Percentiles rank a stretch among this genome's conserved stretches.
These are phyloP conservation scores for Cacoxenus indagator DNA, from an alignment of 2,888 invertebrate species.

Conservation along the genomic window DNA sequence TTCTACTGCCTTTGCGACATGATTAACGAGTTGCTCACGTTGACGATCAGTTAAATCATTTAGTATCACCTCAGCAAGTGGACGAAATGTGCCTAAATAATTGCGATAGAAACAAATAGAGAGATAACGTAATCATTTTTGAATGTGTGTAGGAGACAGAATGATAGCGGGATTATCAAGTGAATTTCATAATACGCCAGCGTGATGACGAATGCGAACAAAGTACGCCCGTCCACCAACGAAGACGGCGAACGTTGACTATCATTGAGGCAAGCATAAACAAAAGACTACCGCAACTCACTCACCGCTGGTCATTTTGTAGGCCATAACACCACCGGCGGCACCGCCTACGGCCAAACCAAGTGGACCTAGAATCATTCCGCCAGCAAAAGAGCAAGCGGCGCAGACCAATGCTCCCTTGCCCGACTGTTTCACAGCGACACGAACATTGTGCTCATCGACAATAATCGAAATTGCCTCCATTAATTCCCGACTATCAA, in stretches of 20 bases:
- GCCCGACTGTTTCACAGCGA: conserved; percentile 61
- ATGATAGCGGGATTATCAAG: no score
- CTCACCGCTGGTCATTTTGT: conserved; percentile 63
- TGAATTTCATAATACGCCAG: not conserved
- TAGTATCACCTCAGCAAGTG: conserved; percentile 66
- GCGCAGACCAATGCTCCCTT: conserved; percentile 67
- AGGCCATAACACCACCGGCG: conserved; percentile 66
- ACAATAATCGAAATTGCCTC: conserved; percentile 65
- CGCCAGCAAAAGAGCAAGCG: conserved; percentile 65
- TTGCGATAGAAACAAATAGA: not conserved
- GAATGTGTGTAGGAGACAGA: no score
- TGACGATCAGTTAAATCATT: conserved; percentile 65
- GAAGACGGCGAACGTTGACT: no score
- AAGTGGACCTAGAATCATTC: conserved; percentile 64
- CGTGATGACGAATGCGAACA: not conserved
- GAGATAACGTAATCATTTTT: not conserved
- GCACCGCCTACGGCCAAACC: conserved; percentile 67
- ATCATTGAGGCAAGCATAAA: not conserved
- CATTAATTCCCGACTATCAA: conserved; percentile 66
- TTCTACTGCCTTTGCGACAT: conserved; percentile 59
- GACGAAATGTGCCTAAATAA: conserved; percentile 62
- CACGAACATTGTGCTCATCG: conserved; percentile 65
- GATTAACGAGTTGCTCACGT: conserved; percentile 58
- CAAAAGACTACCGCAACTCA: not conserved
- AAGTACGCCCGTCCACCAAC: no score